phyloP scores from a whole-genome alignment of 2,797 vertebrate species.

The Leptatherina wallacei region DNA sequence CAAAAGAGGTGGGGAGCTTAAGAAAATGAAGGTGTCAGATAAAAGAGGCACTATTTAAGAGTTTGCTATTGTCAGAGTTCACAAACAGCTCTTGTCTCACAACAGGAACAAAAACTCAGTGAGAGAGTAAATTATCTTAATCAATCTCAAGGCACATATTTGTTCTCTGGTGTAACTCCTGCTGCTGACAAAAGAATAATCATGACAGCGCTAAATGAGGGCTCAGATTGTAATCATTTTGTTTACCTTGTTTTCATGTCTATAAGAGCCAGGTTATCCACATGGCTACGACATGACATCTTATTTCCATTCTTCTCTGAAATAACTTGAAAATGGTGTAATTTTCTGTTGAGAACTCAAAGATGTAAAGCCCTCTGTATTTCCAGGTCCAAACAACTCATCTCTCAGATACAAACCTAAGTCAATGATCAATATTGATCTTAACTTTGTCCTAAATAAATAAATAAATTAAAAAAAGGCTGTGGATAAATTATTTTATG shows the following conservation, averaged over 20 bases:
- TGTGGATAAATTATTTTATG: not conserved
- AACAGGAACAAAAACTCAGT: constrained; percentile 7
- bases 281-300: not conserved
- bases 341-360: not conserved
- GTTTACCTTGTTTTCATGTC: not conserved
- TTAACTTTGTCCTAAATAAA: no score
- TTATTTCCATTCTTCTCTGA: not conserved
- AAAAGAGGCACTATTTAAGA: constrained; percentile 8
- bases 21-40: constrained; percentile 6
- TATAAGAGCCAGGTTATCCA: not conserved
- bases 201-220: not conserved
- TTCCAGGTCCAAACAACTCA: not conserved
- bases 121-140: constrained; percentile 22
- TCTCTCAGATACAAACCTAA: not conserved
- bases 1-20: constrained; percentile 1
- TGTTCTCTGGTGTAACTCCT: not conserved
- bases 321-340: not conserved
- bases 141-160: constrained; percentile 13
- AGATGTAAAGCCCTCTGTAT: not conserved
- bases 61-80: constrained; percentile 10
- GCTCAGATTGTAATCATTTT: not conserved
- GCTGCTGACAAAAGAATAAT: constrained; percentile 1
- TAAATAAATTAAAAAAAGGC: no score
- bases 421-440: not conserved
- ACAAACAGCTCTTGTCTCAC: constrained; percentile 13